Conservation (phyloP, 1,140 invertebrate species). For the Plutomurus gul region DNA sequence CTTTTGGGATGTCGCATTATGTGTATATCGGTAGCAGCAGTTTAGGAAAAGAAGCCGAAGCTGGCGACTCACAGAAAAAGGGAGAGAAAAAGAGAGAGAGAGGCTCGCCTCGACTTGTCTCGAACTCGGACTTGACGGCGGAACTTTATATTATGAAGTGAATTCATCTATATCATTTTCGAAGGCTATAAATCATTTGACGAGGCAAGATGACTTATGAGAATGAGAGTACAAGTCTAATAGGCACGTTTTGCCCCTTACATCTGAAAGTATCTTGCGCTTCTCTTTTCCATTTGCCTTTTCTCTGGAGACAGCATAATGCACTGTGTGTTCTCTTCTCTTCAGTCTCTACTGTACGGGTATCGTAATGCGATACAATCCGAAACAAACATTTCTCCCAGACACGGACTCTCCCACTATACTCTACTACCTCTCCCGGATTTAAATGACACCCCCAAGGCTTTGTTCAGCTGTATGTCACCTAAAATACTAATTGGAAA, state of each 20-base stretch:
- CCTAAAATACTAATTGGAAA: no score
- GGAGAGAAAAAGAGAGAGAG: not conserved
- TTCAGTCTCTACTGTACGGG: no score
- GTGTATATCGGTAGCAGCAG: not conserved
- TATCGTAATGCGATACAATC: no score
- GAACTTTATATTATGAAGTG: conserved; percentile 15
- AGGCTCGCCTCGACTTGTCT: not conserved
- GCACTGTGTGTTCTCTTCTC: no score
- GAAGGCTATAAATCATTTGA: conserved; percentile 11
- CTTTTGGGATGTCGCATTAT: not conserved
- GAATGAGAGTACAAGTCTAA: conserved; percentile 12
- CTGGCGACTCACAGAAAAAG: not conserved
- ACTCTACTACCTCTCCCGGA: no score
- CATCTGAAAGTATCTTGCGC: not conserved
- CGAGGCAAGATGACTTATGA: not conserved
- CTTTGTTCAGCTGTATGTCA: no score
- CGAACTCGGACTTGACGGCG: not conserved
- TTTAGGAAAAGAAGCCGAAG: not conserved
- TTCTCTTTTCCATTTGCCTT: not conserved
- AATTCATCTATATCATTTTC: conserved; percentile 33
- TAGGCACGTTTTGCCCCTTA: conserved; percentile 7
- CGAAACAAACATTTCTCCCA: no score
- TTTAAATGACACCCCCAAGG: no score
- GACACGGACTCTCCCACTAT: no score
- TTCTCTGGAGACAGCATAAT: no score